Percentiles rank a stretch among this genome's conserved stretches.
phyloP scores from a whole-genome alignment of 2,797 vertebrate species.

The Sebastes taczanowskii region DNA sequence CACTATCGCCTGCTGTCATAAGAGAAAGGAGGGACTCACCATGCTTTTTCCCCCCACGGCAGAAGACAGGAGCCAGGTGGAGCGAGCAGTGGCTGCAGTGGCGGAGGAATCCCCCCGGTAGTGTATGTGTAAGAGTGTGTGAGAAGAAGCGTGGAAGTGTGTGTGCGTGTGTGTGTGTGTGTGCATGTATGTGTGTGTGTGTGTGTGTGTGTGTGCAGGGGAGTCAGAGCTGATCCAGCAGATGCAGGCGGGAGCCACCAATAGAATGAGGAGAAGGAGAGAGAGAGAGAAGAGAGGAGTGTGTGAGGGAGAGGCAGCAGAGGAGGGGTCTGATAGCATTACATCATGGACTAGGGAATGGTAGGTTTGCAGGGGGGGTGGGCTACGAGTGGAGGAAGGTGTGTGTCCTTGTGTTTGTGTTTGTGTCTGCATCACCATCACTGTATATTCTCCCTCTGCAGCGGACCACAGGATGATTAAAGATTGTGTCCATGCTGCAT shows the following conservation, averaged over 20 bases:
- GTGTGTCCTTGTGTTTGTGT: slow-evolving; percentile 53
- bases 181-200: slow-evolving; percentile 9
- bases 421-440: slow-evolving; percentile 55
- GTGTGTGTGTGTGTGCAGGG: slow-evolving; percentile 17
- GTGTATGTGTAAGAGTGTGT: slow-evolving; percentile 76
- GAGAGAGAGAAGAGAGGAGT: slow-evolving; percentile 53
- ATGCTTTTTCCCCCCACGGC: slow-evolving; percentile 32
- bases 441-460: slow-evolving; percentile 62
- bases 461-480: slow-evolving; percentile 69
- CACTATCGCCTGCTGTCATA: slow-evolving; percentile 58
- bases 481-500: slow-evolving; percentile 60
- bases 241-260: slow-evolving; percentile 78
- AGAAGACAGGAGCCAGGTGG: slow-evolving; percentile 63
- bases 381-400: slow-evolving; percentile 70
- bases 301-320: slow-evolving; percentile 66
- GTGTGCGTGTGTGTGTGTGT: slow-evolving; percentile 9
- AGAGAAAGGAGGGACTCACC: slow-evolving; percentile 73
- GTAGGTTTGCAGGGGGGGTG: slow-evolving; percentile 75
- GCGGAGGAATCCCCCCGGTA: slow-evolving; percentile 76
- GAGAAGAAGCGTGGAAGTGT: slow-evolving; percentile 41
- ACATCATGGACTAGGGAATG: slow-evolving; percentile 79
- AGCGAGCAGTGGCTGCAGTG: slow-evolving; percentile 64
- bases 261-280: slow-evolving; percentile 65
- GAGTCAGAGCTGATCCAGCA: slow-evolving; percentile 78
- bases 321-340: slow-evolving; percentile 81